phyloP scores from a whole-genome alignment of 2,888 invertebrate species.

The Oeneis ivallda region DNA sequence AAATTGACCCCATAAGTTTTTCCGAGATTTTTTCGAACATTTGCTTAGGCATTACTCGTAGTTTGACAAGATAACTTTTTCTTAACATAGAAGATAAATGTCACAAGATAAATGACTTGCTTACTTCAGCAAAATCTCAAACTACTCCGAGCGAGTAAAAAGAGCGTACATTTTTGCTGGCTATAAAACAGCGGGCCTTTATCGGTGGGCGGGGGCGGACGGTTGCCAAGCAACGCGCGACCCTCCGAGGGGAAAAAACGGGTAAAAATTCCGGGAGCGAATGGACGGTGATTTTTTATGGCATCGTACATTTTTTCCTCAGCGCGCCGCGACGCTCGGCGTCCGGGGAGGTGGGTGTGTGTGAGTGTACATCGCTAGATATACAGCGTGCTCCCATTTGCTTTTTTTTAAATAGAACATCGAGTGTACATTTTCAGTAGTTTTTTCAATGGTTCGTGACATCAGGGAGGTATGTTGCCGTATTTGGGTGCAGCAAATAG shows the following conservation, averaged over 20 bases:
- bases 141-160: constrained; percentile 32
- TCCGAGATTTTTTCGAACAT: not conserved
- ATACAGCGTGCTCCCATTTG: constrained; percentile 52
- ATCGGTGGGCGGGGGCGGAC: constrained; percentile 55
- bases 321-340: constrained; percentile 62
- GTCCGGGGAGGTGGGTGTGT: constrained; percentile 48
- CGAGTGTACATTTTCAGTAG: constrained; percentile 39
- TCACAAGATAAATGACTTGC: constrained; percentile 6
- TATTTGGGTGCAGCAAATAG: too few species aligned
- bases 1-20: constrained; percentile 2
- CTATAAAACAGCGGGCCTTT: constrained; percentile 76
- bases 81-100: not conserved
- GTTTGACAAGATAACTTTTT: constrained; percentile 3
- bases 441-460: constrained; percentile 25
- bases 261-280: constrained; percentile 79
- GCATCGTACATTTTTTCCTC: constrained; percentile 80
- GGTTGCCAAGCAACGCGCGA: constrained; percentile 73
- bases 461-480: constrained; percentile 30
- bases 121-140: constrained; percentile 19
- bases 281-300: constrained; percentile 81
- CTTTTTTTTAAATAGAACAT: not conserved
- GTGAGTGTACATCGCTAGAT: constrained; percentile 58
- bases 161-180: constrained; percentile 46
- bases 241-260: constrained; percentile 80
- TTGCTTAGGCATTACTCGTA: not conserved